Conservation (phyloP, 1,140 invertebrate genomes). For the Spodoptera frugiperda region DNA sequence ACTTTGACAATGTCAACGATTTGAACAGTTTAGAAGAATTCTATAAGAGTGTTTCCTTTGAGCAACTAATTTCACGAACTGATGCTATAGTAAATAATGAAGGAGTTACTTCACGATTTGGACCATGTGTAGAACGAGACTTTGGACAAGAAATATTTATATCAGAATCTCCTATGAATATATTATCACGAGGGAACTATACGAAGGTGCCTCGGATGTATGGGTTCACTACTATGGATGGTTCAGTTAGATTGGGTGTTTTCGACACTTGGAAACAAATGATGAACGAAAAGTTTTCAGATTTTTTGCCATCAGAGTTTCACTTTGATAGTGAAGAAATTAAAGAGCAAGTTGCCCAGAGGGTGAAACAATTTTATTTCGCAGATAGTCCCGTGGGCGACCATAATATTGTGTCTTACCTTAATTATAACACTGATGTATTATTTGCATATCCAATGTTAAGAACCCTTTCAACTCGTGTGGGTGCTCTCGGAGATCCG, state of each 20-base stretch:
- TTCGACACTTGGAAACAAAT: conserved; percentile 58
- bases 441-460: conserved; percentile 57
- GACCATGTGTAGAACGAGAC: conserved; percentile 66
- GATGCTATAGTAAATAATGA: conserved; percentile 48
- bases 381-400: conserved; percentile 48
- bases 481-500: conserved; percentile 55
- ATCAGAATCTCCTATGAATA: conserved; percentile 63
- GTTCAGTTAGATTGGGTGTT: conserved; percentile 56
- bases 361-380: conserved; percentile 65
- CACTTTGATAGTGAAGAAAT: conserved; percentile 57
- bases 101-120: conserved; percentile 56
- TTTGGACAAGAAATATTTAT: conserved; percentile 60
- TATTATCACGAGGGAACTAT: conserved; percentile 65
- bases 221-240: conserved; percentile 70
- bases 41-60: conserved; percentile 60
- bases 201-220: conserved; percentile 64
- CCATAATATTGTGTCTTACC: conserved; percentile 54
- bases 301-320: conserved; percentile 64
- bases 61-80: conserved; percentile 51
- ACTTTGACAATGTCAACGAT: conserved; percentile 57
- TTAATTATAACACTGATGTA: conserved; percentile 62
- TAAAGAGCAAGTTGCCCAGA: conserved; percentile 54
- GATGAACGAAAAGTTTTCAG: conserved; percentile 65
- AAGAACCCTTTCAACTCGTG: conserved; percentile 56
- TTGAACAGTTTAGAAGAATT: conserved; percentile 66